Conservation (phyloP, 2,888 invertebrate genomes). For the Callosobruchus maculatus region DNA sequence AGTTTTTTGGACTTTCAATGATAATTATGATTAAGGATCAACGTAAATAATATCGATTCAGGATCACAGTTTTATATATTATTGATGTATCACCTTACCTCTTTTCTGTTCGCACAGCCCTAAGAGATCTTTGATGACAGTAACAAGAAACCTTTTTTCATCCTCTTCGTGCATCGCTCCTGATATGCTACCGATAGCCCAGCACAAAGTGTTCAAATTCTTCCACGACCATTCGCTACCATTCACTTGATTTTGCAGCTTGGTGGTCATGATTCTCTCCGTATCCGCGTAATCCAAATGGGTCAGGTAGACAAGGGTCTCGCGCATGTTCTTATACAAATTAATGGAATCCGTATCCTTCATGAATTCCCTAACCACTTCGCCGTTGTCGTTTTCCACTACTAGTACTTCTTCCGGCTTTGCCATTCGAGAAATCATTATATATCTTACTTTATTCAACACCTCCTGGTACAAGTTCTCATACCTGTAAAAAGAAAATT, state of each 20-base stretch:
- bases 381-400: conserved; percentile 99
- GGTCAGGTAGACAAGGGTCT: conserved; percentile 94
- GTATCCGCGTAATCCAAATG: conserved; percentile 98
- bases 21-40: too few species aligned
- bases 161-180: conserved; percentile 99
- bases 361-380: conserved; percentile 99
- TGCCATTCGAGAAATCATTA: conserved; percentile 99
- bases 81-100: conserved; percentile 51
- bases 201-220: conserved; percentile 97
- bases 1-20: too few species aligned
- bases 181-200: conserved; percentile 91
- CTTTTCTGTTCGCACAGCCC: conserved; percentile 98
- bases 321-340: conserved; percentile 98
- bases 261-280: conserved; percentile 98
- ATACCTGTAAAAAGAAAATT: conserved; percentile 3
- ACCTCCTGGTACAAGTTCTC: conserved; percentile 69
- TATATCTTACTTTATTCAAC: conserved; percentile 84
- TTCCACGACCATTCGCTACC: conserved; percentile 99
- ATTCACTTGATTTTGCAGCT: conserved; percentile 96
- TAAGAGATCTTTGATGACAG: conserved; percentile 95
- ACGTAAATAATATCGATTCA: too few species aligned
- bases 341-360: conserved; percentile 99
- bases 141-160: conserved; percentile 97
- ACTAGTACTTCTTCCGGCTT: conserved; percentile 99
- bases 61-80: too few species aligned